Base-by-base conservation (phyloP, 2,888 invertebrate genomes). In the Rhagophthalmus giganteus region DNA sequence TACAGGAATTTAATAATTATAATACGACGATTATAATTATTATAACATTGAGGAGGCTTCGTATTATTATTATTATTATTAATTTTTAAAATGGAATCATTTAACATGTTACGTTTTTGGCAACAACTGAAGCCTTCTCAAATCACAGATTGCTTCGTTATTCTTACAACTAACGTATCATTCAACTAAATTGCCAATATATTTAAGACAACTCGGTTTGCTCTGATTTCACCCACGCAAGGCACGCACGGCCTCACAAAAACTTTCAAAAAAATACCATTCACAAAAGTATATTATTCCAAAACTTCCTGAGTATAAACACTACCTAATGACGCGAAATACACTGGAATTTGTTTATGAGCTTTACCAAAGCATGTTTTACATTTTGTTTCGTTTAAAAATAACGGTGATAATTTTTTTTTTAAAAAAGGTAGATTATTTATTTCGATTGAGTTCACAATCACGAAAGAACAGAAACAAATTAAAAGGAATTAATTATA, bases 121-220 rank as follows among this genome's bases (percentile, higher is more conserved):
- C 72, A 72, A 70, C 70, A 59, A 53, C 58, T 61, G 72, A 75
- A 75, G 72, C 76, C 73, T 72, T 73, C 74, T 70, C 77, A 75
- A 76, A 77, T 77, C 77, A 77, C 77, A 77, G 77, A 72, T 74
- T 72, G 67, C 69, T 69, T 65, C 63, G 60, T 64, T 68, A 67
- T 60, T 66, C 54, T 58, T 60, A 54, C 54, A 55, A 55, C 58
- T 62, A 63, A 52, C 60, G 61, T 63, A 64, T 63, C 60, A 38
- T 31, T 33, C 32, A 28, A 39, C 26, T 16, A 31, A 34, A 30
- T 35, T 25, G 20, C 31, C 26, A 13, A 9, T 38, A 35, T 33
- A n/a, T 38, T 12, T 28, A 50, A 20, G 55, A 59, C 55, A 58
- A 59, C 58, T 57, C 57, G 61, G 58, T 59, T 52, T 53, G 57